Evolutionary conservation across 1,140 invertebrate genomes (phyloP).

Genomic region (Aethina tumida): DNA sequence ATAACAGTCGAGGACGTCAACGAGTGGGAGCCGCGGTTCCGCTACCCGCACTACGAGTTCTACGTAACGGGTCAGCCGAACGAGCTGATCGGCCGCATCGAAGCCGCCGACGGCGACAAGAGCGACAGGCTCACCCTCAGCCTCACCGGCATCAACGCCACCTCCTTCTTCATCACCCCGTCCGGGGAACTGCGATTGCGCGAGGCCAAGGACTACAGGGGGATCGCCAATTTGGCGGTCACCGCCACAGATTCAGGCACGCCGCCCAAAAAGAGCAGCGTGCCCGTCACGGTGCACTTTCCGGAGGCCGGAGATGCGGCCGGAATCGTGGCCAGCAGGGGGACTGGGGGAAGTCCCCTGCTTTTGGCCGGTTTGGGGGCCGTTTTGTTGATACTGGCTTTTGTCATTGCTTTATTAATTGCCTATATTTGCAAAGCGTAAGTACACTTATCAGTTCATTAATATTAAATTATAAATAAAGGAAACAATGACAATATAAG

Average conservation of each 20-base stretch:
- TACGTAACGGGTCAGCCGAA: constrained; percentile 45
- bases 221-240: constrained; percentile 41
- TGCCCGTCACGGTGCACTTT: constrained; percentile 66
- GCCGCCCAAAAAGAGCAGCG: constrained; percentile 60
- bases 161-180: constrained; percentile 28
- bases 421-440: constrained; percentile 69
- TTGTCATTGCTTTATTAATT: constrained; percentile 62
- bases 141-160: constrained; percentile 59
- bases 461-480: constrained; percentile 8
- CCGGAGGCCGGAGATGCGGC: constrained; percentile 40
- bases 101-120: constrained; percentile 70
- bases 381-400: constrained; percentile 57
- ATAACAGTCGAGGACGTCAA: constrained; percentile 80
- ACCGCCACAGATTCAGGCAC: constrained; percentile 69
- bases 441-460: constrained; percentile 32
- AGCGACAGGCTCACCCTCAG: constrained; percentile 60
- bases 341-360: constrained; percentile 43
- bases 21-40: constrained; percentile 86
- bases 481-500: too few species aligned
- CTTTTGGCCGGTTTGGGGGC: constrained; percentile 60
- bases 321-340: constrained; percentile 35
- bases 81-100: constrained; percentile 52
- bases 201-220: constrained; percentile 33
- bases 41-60: constrained; percentile 79
- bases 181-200: constrained; percentile 28